Evolutionary conservation across 2,113 vertebrate genomes (phyloP).

Genomic region (Phylloscopus trochilus): DNA sequence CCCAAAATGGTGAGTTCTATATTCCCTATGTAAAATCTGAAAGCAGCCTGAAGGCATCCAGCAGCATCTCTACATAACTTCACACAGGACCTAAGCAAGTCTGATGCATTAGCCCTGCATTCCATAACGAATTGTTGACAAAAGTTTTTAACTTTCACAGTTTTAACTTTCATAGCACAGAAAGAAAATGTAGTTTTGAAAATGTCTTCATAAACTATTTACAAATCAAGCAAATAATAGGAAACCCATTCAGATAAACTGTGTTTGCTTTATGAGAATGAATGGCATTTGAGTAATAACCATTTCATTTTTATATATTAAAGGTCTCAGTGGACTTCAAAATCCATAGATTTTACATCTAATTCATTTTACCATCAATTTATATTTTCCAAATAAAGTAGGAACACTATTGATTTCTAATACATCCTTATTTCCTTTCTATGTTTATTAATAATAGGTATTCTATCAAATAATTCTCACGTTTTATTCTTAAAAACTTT

Average conservation of each 20-base stretch:
- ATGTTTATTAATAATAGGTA: not conserved
- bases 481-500: not conserved
- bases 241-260: not conserved
- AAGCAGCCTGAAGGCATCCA: not conserved
- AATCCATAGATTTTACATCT: not conserved
- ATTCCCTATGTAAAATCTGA: not conserved
- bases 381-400: not conserved
- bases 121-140: not conserved
- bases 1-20: not conserved
- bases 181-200: not conserved
- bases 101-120: not conserved
- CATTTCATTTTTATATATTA: not conserved
- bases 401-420: not conserved
- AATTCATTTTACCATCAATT: not conserved
- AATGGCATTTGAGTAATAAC: not conserved
- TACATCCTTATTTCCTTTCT: not conserved
- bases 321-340: not conserved
- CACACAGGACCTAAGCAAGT: not conserved
- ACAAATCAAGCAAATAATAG: not conserved
- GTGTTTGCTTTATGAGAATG: not conserved
- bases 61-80: not conserved
- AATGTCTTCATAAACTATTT: not conserved
- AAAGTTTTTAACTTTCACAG: too few species aligned
- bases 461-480: not conserved
- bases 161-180: not conserved